These are phyloP conservation scores for Salvelinus sp. DNA, from an alignment of 2,113 vertebrate species.

Conservation along the genomic window DNA sequence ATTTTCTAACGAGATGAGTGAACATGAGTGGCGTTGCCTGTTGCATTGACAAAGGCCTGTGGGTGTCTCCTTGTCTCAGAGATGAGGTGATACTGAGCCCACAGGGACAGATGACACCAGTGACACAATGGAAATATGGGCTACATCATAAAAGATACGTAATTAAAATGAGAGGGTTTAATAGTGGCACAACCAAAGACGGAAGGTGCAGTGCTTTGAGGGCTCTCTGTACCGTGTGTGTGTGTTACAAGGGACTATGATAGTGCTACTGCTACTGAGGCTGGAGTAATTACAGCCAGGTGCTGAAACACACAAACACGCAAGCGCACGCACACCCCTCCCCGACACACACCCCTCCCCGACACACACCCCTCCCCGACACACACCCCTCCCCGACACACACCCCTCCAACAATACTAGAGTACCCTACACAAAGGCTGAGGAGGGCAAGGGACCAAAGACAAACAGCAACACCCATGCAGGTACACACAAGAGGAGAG, in stretches of 20 bases:
- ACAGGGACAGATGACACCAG: constrained; percentile 36
- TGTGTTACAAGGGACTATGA: too few species aligned
- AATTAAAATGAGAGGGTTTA: background rate
- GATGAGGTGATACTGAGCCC: constrained; percentile 29
- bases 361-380: too few species aligned
- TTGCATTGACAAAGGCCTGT: constrained; percentile 25
- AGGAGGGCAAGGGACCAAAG: too few species aligned
- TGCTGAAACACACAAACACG: constrained; percentile 10
- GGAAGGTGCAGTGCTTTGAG: too few species aligned
- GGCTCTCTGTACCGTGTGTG: too few species aligned
- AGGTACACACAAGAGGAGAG: too few species aligned
- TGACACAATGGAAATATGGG: background rate
- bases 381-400: too few species aligned
- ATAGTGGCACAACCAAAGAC: background rate
- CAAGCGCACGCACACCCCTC: too few species aligned
- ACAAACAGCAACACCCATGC: too few species aligned
- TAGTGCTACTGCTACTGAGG: background rate
- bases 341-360: too few species aligned
- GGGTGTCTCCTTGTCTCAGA: constrained; percentile 32
- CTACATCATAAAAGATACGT: background rate
- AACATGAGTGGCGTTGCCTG: constrained; percentile 24
- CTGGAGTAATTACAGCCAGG: constrained; percentile 30
- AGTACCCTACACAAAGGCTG: too few species aligned
- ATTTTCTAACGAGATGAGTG: constrained; percentile 21
- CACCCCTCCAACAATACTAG: too few species aligned